phyloP scores from a whole-genome alignment of 2,797 vertebrate species.

The Huso huso region DNA sequence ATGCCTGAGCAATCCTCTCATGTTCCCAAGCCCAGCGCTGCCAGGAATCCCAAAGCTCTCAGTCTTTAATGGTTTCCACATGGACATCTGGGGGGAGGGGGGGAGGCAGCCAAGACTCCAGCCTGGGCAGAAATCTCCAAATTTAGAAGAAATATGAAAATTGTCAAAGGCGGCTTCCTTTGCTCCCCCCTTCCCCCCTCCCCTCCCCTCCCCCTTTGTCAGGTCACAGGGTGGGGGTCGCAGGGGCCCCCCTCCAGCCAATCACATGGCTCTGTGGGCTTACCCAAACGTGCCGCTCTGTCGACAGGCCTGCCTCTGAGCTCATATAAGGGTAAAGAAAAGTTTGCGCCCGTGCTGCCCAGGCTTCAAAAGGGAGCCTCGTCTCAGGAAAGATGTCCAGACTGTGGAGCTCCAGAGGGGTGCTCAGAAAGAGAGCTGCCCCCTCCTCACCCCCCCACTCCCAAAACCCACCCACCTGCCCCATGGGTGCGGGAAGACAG shows the following conservation, averaged over 20 bases:
- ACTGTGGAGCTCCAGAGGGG: slow-evolving; percentile 9
- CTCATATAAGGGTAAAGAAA: slow-evolving; percentile 92
- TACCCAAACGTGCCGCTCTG: slow-evolving; percentile 52
- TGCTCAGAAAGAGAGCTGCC: slow-evolving; percentile 23
- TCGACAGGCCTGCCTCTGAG: slow-evolving; percentile 59
- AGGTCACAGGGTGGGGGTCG: slow-evolving; percentile 61
- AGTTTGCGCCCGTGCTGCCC: slow-evolving; percentile 44
- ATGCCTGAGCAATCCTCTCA: slow-evolving; percentile 40
- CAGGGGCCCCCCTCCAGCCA: slow-evolving; percentile 59
- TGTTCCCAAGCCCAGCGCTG: slow-evolving; percentile 61
- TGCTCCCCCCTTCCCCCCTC: slow-evolving; percentile 32
- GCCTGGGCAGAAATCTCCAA: slow-evolving; percentile 89
- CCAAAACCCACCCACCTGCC: slow-evolving; percentile 7
- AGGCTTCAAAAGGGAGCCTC: slow-evolving; percentile 41
- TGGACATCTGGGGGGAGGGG: slow-evolving; percentile 63
- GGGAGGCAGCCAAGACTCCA: slow-evolving; percentile 62
- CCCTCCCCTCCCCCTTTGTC: slow-evolving; percentile 27
- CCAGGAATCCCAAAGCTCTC: slow-evolving; percentile 40
- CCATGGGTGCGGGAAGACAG: slow-evolving; percentile 1
- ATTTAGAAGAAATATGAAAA: slow-evolving; percentile 98
- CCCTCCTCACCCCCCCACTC: slow-evolving; percentile 10
- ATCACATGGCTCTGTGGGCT: slow-evolving; percentile 54
- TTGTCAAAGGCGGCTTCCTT: slow-evolving; percentile 82
- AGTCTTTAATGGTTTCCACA: slow-evolving; percentile 75
- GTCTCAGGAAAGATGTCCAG: slow-evolving; percentile 22